These are phyloP conservation scores for Galerucella nymphaeae DNA, from an alignment of 2,888 invertebrate genomes.

Conservation along the genomic window DNA sequence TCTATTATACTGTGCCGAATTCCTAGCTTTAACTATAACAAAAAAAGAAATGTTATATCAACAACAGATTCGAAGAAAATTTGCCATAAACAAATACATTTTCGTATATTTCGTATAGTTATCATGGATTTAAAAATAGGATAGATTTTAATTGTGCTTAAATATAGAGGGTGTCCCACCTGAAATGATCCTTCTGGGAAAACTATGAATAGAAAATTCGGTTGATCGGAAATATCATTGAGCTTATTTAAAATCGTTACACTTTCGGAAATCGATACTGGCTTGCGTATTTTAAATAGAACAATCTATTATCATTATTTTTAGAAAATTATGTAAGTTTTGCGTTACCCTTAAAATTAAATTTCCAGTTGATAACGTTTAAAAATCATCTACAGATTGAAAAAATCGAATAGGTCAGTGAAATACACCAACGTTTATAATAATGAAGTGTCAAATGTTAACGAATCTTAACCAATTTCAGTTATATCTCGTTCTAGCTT, in stretches of 20 bases:
- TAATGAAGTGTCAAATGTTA: background rate
- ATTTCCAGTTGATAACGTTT: no score
- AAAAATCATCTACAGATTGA: background rate
- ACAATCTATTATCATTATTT: no score
- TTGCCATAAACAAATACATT: background rate
- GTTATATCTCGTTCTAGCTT: background rate
- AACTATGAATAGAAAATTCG: no score
- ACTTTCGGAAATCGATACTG: no score
- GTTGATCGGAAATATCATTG: no score
- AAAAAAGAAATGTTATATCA: background rate
- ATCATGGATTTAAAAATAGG: background rate
- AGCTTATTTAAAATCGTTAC: no score
- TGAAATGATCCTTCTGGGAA: no score
- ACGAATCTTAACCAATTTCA: background rate
- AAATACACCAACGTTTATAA: background rate
- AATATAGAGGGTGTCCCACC: no score
- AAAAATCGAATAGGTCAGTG: background rate
- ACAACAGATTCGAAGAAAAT: background rate
- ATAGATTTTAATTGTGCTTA: background rate
- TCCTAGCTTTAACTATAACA: background rate
- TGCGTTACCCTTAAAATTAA: no score
- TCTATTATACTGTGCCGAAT: background rate
- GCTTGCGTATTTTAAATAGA: no score
- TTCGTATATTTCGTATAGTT: background rate
- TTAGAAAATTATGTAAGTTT: no score